phyloP scores from a whole-genome alignment of 53 echinoderm and acorn worm genomes.

The Echinometra lucunter region DNA sequence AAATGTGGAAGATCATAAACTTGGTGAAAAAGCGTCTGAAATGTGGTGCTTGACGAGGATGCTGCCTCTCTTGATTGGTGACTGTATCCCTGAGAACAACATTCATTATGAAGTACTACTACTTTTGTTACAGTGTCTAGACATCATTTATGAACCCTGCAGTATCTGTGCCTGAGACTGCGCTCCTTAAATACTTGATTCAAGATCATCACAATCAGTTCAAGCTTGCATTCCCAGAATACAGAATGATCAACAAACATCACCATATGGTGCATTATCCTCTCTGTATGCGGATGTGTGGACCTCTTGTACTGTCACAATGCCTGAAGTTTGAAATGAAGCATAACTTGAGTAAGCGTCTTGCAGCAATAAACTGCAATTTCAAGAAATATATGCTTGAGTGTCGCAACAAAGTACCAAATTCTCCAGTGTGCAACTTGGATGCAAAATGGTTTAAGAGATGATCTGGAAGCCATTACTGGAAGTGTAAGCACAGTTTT shows the following conservation, averaged over 20 bases:
- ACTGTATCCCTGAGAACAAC: too few relatives aligned
- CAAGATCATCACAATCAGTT: constrained; percentile 65
- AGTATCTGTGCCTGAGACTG: not conserved
- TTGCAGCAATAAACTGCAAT: constrained; percentile 73
- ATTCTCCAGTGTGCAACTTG: constrained; percentile 62
- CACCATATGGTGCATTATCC: constrained; percentile 83
- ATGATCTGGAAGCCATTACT: too few relatives aligned
- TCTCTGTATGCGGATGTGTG: constrained; percentile 70
- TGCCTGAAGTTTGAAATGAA: constrained; percentile 80
- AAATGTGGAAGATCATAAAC: too few relatives aligned
- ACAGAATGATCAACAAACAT: constrained; percentile 72
- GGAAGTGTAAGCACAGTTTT: too few relatives aligned
- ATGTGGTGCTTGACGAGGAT: too few relatives aligned
- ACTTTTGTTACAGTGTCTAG: too few relatives aligned
- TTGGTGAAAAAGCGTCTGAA: too few relatives aligned
- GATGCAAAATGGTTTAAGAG: too few relatives aligned
- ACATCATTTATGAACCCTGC: too few relatives aligned
- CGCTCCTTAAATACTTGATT: constrained; percentile 62
- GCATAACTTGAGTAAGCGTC: constrained; percentile 68
- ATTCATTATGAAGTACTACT: too few relatives aligned
- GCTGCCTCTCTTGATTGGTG: too few relatives aligned
- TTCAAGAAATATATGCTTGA: constrained; percentile 75
- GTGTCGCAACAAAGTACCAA: constrained; percentile 76
- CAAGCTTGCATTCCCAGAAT: constrained; percentile 57
- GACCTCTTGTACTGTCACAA: constrained; percentile 70